phyloP scores from a whole-genome alignment of 2,113 vertebrate species.

The Hemibagrus wyckioides region DNA sequence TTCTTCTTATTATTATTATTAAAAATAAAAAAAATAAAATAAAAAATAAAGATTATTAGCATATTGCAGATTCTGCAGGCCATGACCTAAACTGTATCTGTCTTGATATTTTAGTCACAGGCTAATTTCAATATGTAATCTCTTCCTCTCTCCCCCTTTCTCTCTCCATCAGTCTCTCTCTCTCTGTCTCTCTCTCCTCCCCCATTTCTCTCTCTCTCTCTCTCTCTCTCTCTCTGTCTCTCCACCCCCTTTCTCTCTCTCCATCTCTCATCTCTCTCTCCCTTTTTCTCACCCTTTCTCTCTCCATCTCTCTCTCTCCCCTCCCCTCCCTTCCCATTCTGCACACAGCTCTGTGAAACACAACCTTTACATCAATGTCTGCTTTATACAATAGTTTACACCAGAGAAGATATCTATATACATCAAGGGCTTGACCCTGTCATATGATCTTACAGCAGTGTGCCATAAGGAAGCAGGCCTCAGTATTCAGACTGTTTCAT shows the following conservation, averaged over 20 bases:
- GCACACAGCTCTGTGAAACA: conserved; percentile 6
- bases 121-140: too few relatives aligned
- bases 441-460: not conserved
- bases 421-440: conserved; percentile 9
- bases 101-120: too few relatives aligned
- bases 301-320: too few relatives aligned
- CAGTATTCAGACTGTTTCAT: not conserved
- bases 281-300: not conserved
- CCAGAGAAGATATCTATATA: not conserved
- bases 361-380: not conserved
- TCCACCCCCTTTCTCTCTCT: not conserved
- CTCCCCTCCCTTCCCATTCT: not conserved
- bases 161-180: too few relatives aligned
- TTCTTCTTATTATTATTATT: too few relatives aligned
- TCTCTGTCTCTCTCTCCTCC: not conserved
- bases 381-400: not conserved
- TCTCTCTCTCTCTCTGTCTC: too few relatives aligned
- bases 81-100: too few relatives aligned
- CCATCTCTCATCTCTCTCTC: too few relatives aligned
- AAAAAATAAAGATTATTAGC: too few relatives aligned
- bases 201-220: not conserved
- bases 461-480: not conserved
- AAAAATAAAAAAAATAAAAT: too few relatives aligned
- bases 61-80: too few relatives aligned
- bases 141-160: too few relatives aligned